Evolutionary conservation across 2,113 vertebrate genomes (phyloP), one percentile per base, ranked within the genome.

Genomic region (Sterrhoptilus dennistouni): DNA sequence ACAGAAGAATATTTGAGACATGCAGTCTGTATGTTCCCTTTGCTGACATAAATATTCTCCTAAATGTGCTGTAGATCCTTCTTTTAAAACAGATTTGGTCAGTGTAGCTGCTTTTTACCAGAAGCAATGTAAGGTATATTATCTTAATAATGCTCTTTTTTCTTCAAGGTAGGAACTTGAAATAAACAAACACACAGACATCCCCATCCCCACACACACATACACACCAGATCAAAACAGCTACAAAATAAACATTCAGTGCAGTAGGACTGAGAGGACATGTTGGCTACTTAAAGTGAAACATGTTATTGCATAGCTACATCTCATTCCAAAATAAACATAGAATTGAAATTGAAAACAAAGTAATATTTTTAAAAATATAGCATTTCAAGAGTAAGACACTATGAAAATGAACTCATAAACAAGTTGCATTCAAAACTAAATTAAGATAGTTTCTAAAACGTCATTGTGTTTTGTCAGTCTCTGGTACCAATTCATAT

Each of bases 121-220:
- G 54, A 84, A 83, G 44, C 11, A 54, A 84, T 31, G 14, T 54
- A 74, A 84, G 22, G 11, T 56, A 45, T 20, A 15, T 71, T 75
- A 65, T 59, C 5, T 5, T 28, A 76, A 60, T 33, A 85, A 85
- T 33, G 9, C 2, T 49, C 17, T 31, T 10, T 40, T 80, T 77
- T 36, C n/a, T 81, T 89, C 56, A 57, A 21, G 12, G 23, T 53
- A 70, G 25, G 15, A 91, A 40, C n/a, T 35, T 54, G 25, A 83
- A 69, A 76, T 54, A 76, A 68, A 27, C 21, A 61, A 3, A 52
- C 3, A 18, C 17, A 35, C 3, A 57, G 8, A 44, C 17, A 17
- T 2, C 3, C 3, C 28, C 17, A 14, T 2, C 3, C 3, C 28
- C 8, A 0, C 3, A 2, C 9, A 20, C 24, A 31, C 13, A 33